Conservation (phyloP, 2,888 invertebrate genomes). For the Chouioia cunea region DNA sequence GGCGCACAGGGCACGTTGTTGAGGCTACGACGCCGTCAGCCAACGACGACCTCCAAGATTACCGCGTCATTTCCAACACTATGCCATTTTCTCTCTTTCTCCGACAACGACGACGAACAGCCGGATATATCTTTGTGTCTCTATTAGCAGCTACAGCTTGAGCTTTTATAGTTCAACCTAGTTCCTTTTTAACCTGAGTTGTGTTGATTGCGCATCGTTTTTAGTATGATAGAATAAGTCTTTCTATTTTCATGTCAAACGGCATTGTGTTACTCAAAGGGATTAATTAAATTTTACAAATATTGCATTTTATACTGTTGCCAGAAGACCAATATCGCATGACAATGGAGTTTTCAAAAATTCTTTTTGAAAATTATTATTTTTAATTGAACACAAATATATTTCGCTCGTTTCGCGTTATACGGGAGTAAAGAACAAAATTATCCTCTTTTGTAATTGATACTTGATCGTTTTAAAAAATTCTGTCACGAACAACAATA, state of each 20-base stretch:
- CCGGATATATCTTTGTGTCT: background rate
- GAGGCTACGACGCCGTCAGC: constrained; percentile 5
- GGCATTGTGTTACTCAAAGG: background rate
- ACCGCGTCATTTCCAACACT: constrained; percentile 36
- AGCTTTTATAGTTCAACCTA: too few relatives aligned
- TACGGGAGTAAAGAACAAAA: too few relatives aligned
- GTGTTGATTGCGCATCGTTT: too few relatives aligned
- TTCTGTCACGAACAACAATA: too few relatives aligned
- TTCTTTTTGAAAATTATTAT: background rate
- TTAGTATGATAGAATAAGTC: too few relatives aligned
- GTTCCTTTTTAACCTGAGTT: too few relatives aligned
- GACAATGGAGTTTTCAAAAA: background rate
- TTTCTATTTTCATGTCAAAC: background rate
- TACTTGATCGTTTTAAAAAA: too few relatives aligned
- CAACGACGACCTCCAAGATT: constrained; percentile 34
- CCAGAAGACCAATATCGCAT: background rate
- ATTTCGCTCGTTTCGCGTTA: too few relatives aligned
- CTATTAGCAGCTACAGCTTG: background rate
- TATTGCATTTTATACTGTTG: background rate
- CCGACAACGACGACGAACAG: background rate
- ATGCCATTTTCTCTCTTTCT: background rate
- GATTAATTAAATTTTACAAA: background rate
- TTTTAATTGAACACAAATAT: too few relatives aligned
- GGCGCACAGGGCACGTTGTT: constrained; percentile 11
- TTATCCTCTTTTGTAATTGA: too few relatives aligned